Base-by-base conservation (phyloP, 2,888 invertebrate genomes). In the Ptychoptera contaminata region DNA sequence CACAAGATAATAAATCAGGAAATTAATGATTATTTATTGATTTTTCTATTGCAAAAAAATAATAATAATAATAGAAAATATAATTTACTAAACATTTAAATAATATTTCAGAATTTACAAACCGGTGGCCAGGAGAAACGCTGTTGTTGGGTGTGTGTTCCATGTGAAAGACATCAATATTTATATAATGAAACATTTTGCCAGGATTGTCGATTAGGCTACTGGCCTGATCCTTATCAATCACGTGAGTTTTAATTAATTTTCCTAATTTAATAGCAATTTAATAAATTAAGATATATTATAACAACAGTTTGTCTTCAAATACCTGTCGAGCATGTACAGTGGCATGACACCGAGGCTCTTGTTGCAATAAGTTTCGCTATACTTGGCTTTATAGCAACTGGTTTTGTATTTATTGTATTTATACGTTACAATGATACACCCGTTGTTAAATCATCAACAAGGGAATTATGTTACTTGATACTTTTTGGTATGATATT, bases 81-180 rank as follows among this genome's bases (percentile, higher is more conserved):
- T n/a, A n/a, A n/a, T n/a, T n/a, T n/a, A n/a, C n/a, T n/a, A n/a
- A n/a, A n/a, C n/a, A n/a, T n/a, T 23, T 23, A 23, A 23, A 23
- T 23, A 23, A 23, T 23, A 9, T 38, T 38, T 10, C n/a, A 40
- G 40, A 14, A 40, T 32, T 31, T 32, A 50, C 73, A 76, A 58
- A 71, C 70, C 31, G 73, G 72, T 48, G 72, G 74, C 42, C 67
- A 72, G 54, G 73, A 75, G 52, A 73, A 75, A 49, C 66, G 71
- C 38, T 84, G 84, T 59, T 85, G 84, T 63, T 85, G 84, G 84
- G 74, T 75, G 38, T 85, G 85, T 61, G 75, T 76, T 29, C 63
- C 70, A 6, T 85, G 85, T 64, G 68, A 72, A 49, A 67, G 72
- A 48, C 71, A 76, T 49, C 74, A 78, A 58, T 72, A 73, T 54